Evolutionary conservation across 2,797 vertebrate species (phyloP), one percentile per base, ranked within the genome.

Genomic region (Clamator glandarius): DNA sequence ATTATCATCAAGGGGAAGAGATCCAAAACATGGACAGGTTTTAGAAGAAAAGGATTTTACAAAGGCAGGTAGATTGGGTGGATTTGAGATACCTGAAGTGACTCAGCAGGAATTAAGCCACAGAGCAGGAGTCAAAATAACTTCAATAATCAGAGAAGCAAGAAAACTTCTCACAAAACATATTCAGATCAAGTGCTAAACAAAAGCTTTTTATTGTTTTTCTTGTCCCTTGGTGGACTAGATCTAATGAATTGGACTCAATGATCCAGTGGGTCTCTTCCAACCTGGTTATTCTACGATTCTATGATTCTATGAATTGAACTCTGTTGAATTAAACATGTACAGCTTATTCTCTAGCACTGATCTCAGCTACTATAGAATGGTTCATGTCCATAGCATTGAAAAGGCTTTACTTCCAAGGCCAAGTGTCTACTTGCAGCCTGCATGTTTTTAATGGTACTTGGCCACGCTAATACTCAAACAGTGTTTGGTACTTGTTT

Each of bases 31-130:
- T 21, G 8, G 21, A 21, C 19, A 82, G n/a, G 11, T 73, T 92
- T 69, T 63, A 77, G 67, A 51, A 46, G 42, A 33, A 80, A 57
- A 36, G 1, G 19, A 3, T 68, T 89, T 93, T 89, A 26, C 26
- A 62, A 89, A 61, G 50, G 19, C 42, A 64, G 44, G 15, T 69
- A 48, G 19, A 31, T 74, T 64, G 41, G 10, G 6, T 81, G 13
- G 33, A 55, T 86, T 89, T 84, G 12, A 85, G 83, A 75, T 78
- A 86, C 33, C 21, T 46, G 2, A 61, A 61, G 28, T 81, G 57
- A 78, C 46, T 92, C 62, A 90, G 35, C 58, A 69, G 58, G 58
- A 92, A 88, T 78, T 72, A 72, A 94, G 39, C 58, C 73, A 72
- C 5, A 2, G 21, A 48, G 63, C 55, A 57, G 29, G 24, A 78